A percentile compares a stretch with the other conserved stretches of the same genome.
These are phyloP conservation scores for Zoanthus gigantus DNA, from an alignment of 92 coral and sea anemone species.

Conservation along the genomic window DNA sequence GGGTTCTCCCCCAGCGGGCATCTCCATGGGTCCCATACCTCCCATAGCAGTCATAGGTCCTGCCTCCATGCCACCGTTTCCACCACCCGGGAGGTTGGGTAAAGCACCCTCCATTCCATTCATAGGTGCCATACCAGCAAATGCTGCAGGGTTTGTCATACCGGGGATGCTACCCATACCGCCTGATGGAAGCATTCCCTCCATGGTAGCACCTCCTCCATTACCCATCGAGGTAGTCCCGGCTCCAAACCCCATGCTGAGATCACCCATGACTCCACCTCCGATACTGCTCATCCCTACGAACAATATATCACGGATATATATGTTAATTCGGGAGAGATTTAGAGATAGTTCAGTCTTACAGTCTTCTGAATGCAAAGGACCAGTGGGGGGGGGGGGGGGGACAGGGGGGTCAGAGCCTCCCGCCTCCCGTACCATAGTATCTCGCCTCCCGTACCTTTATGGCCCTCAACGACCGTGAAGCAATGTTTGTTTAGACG, in stretches of 20 bases:
- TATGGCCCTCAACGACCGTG: too few relatives aligned
- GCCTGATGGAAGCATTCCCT: slow-evolving; percentile 69
- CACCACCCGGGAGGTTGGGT: slow-evolving; percentile 23
- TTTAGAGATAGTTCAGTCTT: too few relatives aligned
- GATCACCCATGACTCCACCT: slow-evolving; percentile 75
- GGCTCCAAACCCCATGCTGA: slow-evolving; percentile 88
- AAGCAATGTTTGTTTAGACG: too few relatives aligned
- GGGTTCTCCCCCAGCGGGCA: slow-evolving; percentile 70
- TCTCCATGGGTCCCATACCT: slow-evolving; percentile 60
- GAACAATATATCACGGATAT: background rate
- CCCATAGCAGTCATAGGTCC: slow-evolving; percentile 39
- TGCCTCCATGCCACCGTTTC: slow-evolving; percentile 2
- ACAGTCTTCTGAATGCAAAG: too few relatives aligned
- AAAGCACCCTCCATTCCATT: slow-evolving; percentile 42
- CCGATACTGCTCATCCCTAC: slow-evolving; percentile 54
- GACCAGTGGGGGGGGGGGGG: too few relatives aligned
- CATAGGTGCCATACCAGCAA: slow-evolving; percentile 43
- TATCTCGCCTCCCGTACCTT: too few relatives aligned
- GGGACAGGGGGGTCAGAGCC: too few relatives aligned
- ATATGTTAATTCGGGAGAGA: too few relatives aligned
- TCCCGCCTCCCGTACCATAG: too few relatives aligned
- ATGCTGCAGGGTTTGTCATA: slow-evolving; percentile 53
- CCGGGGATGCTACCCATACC: slow-evolving; percentile 67
- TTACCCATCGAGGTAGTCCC: slow-evolving; percentile 85
- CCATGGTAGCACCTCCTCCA: slow-evolving; percentile 92